Evolutionary conservation across 2,888 invertebrate species (phyloP), one percentile per base, ranked within the genome.

Genomic region (Thelaira solivaga): DNA sequence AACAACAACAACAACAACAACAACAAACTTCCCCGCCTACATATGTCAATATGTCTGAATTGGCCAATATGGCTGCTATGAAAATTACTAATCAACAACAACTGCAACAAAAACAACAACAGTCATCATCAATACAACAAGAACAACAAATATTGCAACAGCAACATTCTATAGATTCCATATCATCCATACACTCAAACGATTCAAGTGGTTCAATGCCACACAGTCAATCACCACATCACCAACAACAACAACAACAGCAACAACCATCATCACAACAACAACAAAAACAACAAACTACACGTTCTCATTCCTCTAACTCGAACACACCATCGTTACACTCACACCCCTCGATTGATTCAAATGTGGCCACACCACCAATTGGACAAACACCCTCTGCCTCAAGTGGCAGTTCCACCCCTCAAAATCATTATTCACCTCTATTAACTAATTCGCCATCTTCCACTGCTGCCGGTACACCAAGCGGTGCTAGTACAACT

Each of bases 31-130:
- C 84, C 45, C 93, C 94, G 89, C 96, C 96, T 22, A 92, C 96
- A 85, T 97, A 97, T 89, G 96, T 96, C 84, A 97, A 97, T 88
- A 96, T 96, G 96, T 95, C 95, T 81, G 96, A 97, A 88, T 89
- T 96, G 86, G 95, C 95, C 22, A 93, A 92, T 83, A 91, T 96
- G 90, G 96, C 96, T 45, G 95, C 95, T 10, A 91, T 90, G 89
- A 95, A 91, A 90, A 94, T 89, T 89, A 94, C 76, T 89, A 91
- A 83, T 90, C 86, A 92, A 87, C 88, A 87, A 53, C 84, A 85
- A 31, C 85, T 84, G 18, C 85, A 83, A 4, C 82, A 82, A 8
- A 80, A 81, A 24, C 83, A 81, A 49, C 80, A 80, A 57, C 51
- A 64, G 39, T 53, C 69, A 61, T 47, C 71, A 36, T 34, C 69